A percentile compares a stretch with the other conserved stretches of the same genome.
phyloP scores from a whole-genome alignment of 1,140 invertebrate species.

The Pseudomyrmex cubaensis region DNA sequence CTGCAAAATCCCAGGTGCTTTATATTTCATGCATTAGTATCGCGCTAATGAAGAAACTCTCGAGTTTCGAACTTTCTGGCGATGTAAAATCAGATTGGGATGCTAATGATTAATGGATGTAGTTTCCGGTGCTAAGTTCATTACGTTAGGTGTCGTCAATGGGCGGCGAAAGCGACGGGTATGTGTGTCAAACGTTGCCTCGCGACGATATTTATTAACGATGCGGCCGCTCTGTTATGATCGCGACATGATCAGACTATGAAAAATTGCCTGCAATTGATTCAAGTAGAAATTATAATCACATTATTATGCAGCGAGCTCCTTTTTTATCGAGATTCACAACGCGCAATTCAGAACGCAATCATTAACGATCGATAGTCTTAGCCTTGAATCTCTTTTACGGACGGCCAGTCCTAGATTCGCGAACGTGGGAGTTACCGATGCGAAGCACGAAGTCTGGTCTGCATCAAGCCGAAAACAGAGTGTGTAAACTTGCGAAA shows the following conservation, averaged over 20 bases:
- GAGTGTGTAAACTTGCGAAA: conserved; percentile 20
- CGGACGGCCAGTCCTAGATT: conserved; percentile 63
- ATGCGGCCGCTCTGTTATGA: no score
- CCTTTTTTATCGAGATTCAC: background rate
- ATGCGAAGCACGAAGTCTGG: conserved; percentile 43
- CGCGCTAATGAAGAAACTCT: conserved; percentile 36
- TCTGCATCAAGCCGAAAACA: conserved; percentile 49
- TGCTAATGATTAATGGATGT: conserved; percentile 33
- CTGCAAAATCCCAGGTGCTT: conserved; percentile 1
- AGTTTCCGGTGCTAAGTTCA: conserved; percentile 12
- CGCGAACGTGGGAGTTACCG: conserved; percentile 39
- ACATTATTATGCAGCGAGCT: background rate
- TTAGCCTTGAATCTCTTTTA: conserved; percentile 54
- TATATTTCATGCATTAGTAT: conserved; percentile 48
- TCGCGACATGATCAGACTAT: no score
- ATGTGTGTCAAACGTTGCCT: no score
- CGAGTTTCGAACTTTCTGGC: conserved; percentile 13
- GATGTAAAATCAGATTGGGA: conserved; percentile 44
- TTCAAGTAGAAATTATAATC: background rate
- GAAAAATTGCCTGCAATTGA: background rate
- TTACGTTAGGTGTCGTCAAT: conserved; percentile 17
- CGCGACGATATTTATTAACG: no score
- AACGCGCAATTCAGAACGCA: background rate
- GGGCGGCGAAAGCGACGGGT: no score
- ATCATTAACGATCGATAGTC: conserved; percentile 25